Conservation (phyloP, 1,140 invertebrate genomes). For the Drosophila punjabiensis region DNA sequence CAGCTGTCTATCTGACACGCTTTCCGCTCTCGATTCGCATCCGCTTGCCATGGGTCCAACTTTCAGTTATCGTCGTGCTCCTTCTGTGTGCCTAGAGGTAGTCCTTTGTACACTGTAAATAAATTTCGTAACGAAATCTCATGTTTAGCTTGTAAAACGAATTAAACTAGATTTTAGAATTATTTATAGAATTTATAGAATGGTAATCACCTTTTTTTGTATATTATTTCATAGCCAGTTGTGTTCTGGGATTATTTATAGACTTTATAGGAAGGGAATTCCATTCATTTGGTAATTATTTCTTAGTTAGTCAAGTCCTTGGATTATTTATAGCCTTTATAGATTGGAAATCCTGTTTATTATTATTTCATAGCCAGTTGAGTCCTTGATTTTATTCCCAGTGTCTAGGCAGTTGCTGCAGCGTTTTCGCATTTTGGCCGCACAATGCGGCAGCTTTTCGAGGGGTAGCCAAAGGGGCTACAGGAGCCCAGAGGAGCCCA, state of each 20-base stretch:
- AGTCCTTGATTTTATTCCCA: neutral
- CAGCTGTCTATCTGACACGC: slow-evolving; percentile 51
- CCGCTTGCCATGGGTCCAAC: slow-evolving; percentile 28
- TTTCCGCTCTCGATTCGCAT: slow-evolving; percentile 70
- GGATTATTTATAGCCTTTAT: neutral
- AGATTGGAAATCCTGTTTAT: rapidly evolving
- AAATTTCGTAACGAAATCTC: neutral
- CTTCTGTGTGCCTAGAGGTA: slow-evolving; percentile 8
- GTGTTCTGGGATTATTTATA: no score
- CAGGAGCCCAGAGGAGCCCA: neutral
- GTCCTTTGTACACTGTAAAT: neutral
- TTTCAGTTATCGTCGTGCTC: neutral
- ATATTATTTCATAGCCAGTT: neutral
- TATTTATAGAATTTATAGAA: neutral
- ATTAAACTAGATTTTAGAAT: neutral
- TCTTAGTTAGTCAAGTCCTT: no score
- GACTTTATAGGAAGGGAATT: no score
- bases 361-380: neutral
- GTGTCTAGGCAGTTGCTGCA: slow-evolving; percentile 16
- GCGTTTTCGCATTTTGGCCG: slow-evolving; percentile 71
- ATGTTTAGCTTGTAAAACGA: neutral
- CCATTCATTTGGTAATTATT: neutral
- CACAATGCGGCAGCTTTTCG: slow-evolving; percentile 65
- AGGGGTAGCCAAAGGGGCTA: slow-evolving; percentile 4
- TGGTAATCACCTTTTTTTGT: neutral